A percentile compares a stretch with the other conserved stretches of the same genome.
Evolutionary conservation across 2,888 invertebrate genomes (phyloP).

Genomic region (Drosophila suboccidentalis): DNA sequence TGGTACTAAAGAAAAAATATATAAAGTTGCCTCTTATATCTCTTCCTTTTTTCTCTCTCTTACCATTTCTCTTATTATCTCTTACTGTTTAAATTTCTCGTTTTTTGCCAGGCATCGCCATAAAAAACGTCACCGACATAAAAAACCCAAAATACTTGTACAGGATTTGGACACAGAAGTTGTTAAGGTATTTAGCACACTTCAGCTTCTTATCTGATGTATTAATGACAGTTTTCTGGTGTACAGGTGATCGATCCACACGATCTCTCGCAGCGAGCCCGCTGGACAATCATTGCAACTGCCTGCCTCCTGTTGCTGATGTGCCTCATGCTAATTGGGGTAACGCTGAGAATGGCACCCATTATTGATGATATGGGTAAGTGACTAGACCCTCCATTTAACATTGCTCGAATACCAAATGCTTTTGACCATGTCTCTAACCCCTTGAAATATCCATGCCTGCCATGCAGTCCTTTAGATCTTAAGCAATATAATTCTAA

Average conservation of each 20-base stretch:
- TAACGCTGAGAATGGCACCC: constrained; percentile 96
- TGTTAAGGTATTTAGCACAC: constrained; percentile 81
- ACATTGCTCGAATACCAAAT: constrained; percentile 23
- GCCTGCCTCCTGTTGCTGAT: constrained; percentile 95
- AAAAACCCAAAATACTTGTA: constrained; percentile 86
- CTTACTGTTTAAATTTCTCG: no score
- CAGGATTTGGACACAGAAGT: constrained; percentile 86
- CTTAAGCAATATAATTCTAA: constrained; percentile 59
- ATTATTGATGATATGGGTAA: constrained; percentile 98
- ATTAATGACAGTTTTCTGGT: not conserved
- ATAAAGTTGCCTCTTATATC: no score
- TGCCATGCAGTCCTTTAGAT: constrained; percentile 57
- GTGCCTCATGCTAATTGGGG: constrained; percentile 95
- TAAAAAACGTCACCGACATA: constrained; percentile 85
- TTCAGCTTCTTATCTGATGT: not conserved
- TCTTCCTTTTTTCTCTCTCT: no score
- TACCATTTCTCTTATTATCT: not conserved
- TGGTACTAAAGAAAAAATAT: no score
- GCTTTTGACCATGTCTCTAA: constrained; percentile 41
- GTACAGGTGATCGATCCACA: constrained; percentile 90
- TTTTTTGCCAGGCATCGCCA: constrained; percentile 82
- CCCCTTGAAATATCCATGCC: constrained; percentile 40
- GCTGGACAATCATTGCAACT: constrained; percentile 96
- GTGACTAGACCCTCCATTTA: constrained; percentile 82
- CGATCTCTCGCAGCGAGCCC: constrained; percentile 93